phyloP scores from a whole-genome alignment of 2,888 invertebrate genomes.

The Pilophorus perplexus region DNA sequence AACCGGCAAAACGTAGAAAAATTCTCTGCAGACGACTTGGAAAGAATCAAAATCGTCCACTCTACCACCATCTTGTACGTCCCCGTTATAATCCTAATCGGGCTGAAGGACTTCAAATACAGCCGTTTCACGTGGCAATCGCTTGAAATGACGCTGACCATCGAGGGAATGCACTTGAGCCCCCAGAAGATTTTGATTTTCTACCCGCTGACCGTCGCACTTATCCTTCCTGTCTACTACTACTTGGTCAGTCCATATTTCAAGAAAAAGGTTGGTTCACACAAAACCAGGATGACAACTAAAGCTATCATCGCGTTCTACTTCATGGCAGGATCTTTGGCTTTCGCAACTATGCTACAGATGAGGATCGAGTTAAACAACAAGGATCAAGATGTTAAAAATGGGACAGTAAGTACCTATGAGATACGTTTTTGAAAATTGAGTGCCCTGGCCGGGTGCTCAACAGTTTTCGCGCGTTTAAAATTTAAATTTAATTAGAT shows the following conservation, averaged over 20 bases:
- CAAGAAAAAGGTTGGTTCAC: background rate
- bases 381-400: too few species aligned
- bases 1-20: background rate
- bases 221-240: background rate
- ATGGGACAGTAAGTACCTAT: background rate
- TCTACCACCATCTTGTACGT: constrained; percentile 11
- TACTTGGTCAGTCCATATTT: background rate
- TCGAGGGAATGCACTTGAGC: background rate
- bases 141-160: background rate
- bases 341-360: background rate
- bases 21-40: constrained; percentile 12
- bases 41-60: constrained; percentile 26
- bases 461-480: background rate
- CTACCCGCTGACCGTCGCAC: constrained; percentile 3
- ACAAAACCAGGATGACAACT: background rate
- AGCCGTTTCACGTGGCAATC: constrained; percentile 16
- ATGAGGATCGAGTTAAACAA: constrained; percentile 20
- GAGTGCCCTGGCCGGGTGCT: too few species aligned
- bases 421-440: background rate
- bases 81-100: constrained; percentile 23
- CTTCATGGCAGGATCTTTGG: constrained; percentile 16
- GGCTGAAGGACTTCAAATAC: constrained; percentile 30
- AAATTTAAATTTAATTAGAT: background rate
- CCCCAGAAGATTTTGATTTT: constrained; percentile 4
- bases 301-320: constrained; percentile 14